Evolutionary conservation across 2,113 vertebrate species (phyloP).

Genomic region (Litocranius walleri): DNA sequence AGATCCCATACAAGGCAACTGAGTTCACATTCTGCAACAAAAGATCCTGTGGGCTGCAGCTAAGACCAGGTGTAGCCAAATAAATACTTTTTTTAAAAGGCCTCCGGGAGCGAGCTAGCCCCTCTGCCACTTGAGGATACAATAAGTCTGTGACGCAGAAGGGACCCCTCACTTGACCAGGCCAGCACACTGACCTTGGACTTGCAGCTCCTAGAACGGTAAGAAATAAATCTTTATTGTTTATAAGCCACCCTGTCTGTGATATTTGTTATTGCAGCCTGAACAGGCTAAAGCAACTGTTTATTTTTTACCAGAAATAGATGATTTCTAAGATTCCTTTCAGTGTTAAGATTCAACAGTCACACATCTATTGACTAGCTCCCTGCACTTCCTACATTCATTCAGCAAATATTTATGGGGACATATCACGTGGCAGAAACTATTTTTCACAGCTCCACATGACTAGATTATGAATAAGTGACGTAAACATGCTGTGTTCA

Average conservation of each 20-base stretch:
- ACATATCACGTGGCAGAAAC: background rate
- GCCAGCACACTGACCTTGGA: background rate
- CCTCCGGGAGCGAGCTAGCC: background rate
- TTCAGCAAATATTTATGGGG: background rate
- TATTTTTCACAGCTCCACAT: slow-evolving; percentile 15
- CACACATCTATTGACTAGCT: background rate
- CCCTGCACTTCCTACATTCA: background rate
- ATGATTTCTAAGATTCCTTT: background rate
- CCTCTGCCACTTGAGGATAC: background rate
- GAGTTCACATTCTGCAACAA: background rate
- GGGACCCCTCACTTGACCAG: background rate
- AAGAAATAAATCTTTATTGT: background rate
- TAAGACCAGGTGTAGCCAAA: background rate
- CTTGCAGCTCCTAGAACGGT: background rate
- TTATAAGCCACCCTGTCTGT: background rate
- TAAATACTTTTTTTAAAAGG: background rate
- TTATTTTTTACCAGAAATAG: background rate
- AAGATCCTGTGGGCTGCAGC: background rate
- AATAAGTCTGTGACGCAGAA: background rate
- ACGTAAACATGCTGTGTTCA: background rate
- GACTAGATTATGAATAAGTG: background rate
- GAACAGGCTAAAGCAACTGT: background rate
- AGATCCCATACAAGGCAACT: background rate
- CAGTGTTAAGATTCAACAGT: background rate
- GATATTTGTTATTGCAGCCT: background rate